Evolutionary conservation across 2,797 vertebrate genomes (phyloP), one percentile per base, ranked within the genome.

Genomic region (Ambastaia sidthimunki): DNA sequence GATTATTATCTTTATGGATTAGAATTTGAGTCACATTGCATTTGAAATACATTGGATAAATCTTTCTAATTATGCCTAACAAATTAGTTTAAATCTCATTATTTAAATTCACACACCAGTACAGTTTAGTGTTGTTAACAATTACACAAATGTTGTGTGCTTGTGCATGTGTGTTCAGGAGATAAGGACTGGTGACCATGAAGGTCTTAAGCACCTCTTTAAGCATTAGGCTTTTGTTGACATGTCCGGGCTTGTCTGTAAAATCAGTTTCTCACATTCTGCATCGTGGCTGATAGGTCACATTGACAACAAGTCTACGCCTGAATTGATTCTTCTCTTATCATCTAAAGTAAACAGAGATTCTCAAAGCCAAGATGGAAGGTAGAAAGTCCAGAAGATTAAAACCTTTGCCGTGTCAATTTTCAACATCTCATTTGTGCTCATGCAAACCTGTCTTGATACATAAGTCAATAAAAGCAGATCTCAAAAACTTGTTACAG

Each of bases 221-320:
- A 60, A 23, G 18, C 31, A 73, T 62, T 66, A 67, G 74, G 25
- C 60, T n/a, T 74, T 44, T 73, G 52, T 37, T 62, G 63, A 71
- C 83, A 74, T 76, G 83, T 74, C 55, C 69, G 62, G 81, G 54
- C 85, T 73, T 83, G 85, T 59, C 80, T 68, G 47, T 19, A 15
- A 73, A 55, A 65, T 60, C 37, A 69, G 72, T 65, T 13, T 21
- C 50, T 65, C 41, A 69, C 70, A 13, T 72, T 69, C 13, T 63
- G 48, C 41, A 15, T 25, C 15, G 57, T 10, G 48, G n/a, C 66
- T 73, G 48, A 78, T 71, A 44, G 71, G n/a, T 65, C 68, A 7
- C 28, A 25, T 12, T 54, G 57, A 54, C 63, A 60, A 55, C 63
- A 72, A 63, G 71, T 71, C 74, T 59, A 31, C 7, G 3, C 76